phyloP scores from a whole-genome alignment of 1,140 invertebrate genomes.

The Dinoponera quadriceps region DNA sequence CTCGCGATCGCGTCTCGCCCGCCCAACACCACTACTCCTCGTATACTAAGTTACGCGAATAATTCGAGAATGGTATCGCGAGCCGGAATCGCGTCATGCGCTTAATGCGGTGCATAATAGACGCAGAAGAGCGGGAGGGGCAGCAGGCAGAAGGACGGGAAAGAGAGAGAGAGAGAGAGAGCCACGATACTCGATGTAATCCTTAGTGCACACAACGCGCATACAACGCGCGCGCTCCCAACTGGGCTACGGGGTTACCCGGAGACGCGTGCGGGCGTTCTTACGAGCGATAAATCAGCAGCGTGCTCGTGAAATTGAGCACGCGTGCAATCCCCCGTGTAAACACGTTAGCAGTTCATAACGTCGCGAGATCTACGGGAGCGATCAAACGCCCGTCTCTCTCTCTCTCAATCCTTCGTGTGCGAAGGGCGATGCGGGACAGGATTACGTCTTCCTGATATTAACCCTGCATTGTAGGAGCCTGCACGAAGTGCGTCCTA shows the following conservation, averaged over 20 bases:
- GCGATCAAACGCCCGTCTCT: conserved; percentile 40
- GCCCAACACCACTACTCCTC: neutral
- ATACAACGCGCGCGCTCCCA: conserved; percentile 24
- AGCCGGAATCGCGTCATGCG: conserved; percentile 13
- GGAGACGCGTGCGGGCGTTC: conserved; percentile 51
- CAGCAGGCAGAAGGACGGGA: neutral
- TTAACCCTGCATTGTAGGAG: conserved; percentile 56
- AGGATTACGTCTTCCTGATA: conserved; percentile 53
- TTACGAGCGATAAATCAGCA: conserved; percentile 59
- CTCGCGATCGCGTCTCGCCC: neutral
- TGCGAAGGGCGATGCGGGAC: conserved; percentile 50
- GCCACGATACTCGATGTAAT: conserved; percentile 71
- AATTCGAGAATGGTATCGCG: conserved; percentile 39
- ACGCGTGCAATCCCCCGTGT: conserved; percentile 59
- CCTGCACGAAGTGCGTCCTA: conserved; percentile 22
- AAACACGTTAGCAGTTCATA: conserved; percentile 62
- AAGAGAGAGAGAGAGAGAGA: neutral
- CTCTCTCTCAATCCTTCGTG: conserved; percentile 6
- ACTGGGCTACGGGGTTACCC: conserved; percentile 46
- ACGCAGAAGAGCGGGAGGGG: conserved; percentile 13
- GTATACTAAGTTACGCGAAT: conserved; percentile 2
- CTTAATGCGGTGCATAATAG: conserved; percentile 56
- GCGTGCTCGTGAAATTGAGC: conserved; percentile 57
- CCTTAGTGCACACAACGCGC: conserved; percentile 72
- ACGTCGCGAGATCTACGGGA: conserved; percentile 53